phyloP scores from a whole-genome alignment of 2,797 vertebrate species.

The Tenualosa thibaudeaui region DNA sequence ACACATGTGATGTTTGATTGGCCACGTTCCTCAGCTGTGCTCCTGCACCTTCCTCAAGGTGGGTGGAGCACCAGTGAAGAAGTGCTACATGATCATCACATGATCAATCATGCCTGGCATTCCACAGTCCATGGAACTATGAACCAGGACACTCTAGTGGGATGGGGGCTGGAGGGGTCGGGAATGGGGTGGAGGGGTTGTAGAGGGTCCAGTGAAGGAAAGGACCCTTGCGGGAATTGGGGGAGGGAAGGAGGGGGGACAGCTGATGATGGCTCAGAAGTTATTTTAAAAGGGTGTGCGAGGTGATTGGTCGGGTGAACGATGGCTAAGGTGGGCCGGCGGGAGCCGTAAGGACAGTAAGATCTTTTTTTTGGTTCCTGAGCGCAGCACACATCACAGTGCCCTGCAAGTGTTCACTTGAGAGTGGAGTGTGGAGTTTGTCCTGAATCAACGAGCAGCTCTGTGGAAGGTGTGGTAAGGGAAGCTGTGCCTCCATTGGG shows the following conservation, averaged over 20 bases:
- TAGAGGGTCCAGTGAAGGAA: not conserved
- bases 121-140: not conserved
- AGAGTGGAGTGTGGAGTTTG: conserved; percentile 40
- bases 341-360: not conserved
- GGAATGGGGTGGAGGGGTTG: not conserved
- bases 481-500: conserved; percentile 34
- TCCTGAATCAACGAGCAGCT: conserved; percentile 1
- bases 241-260: conserved; percentile 59
- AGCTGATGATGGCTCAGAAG: conserved; percentile 64
- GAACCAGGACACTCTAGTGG: not conserved
- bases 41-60: not conserved
- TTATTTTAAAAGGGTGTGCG: conserved; percentile 74
- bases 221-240: not conserved
- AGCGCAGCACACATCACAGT: conserved; percentile 15
- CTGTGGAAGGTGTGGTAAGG: conserved; percentile 18
- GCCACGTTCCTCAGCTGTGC: not conserved
- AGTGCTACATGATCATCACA: not conserved
- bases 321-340: conserved; percentile 49
- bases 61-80: not conserved
- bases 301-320: conserved; percentile 59
- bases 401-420: not conserved
- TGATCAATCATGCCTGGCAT: conserved; percentile 8
- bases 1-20: not conserved
- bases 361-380: not conserved
- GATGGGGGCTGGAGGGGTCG: not conserved